Base-by-base conservation (phyloP, 2,888 invertebrate genomes). In the Caenorhabditis wallacei region DNA sequence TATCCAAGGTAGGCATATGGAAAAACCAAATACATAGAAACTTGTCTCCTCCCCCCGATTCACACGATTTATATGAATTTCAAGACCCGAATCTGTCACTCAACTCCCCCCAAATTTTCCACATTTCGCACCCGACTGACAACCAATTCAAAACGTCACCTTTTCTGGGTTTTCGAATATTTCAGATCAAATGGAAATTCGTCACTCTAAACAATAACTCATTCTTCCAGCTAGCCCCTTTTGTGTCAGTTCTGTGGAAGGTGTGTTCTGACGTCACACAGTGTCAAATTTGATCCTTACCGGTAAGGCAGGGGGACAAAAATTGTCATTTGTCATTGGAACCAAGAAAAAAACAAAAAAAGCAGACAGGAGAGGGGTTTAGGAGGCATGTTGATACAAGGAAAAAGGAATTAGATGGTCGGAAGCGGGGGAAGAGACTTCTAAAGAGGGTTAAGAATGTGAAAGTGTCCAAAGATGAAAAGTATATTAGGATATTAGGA, bases 111-210 rank as follows among this genome's bases (percentile, higher is more conserved):
- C 43, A 43, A 43, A n/a, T n/a, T 40, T 40, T 40, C 46, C 46
- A 10, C 43, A 8, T 43, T 43, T 43, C 16, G 2, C 2, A 43
- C n/a, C n/a, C 43, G 11, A 48, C 4, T 24, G 53, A 53, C 53
- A 24, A 18, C 16, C 56, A n/a, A 56, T 35, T 56, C 56, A 30
- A 56, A 56, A 56, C 56, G 56, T 56, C 56, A 53, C 53, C 53
- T 53, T 53, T 53, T 24, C 53, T 48, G 46, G 46, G 46, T n/a
- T 48, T 48, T 48, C 40, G 40, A 13, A 40, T 13, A 40, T 26
- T 40, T 40, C 40, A 13, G 48, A 13, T 53, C 24, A 53, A 53
- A 53, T 11, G 13, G 16, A 40, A 13, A 40, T 40, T 40, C 40
- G 40, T 40, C 40, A 40, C 11, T 16, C 13, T 40, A 2, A 40